Base-by-base conservation (phyloP, 2,888 invertebrate species). In the Tillus elongatus region DNA sequence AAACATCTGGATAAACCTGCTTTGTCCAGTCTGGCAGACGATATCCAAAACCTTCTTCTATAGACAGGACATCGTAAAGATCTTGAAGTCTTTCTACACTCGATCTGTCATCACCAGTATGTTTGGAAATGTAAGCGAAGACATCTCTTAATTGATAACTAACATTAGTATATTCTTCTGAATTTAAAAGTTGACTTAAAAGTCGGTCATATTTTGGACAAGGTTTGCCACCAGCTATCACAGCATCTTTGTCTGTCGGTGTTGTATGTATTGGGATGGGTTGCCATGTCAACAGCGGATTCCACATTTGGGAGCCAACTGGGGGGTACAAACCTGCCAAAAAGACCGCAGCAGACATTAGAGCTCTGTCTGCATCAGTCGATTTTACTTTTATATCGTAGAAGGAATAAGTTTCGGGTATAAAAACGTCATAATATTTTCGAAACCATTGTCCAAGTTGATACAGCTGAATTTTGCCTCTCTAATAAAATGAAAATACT, bases 311-410 rank as follows among this genome's bases (percentile, higher is more conserved):
- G 2, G 64, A 59, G 0, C 61, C 70, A 4, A 47, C 49, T 0
- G 82, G 82, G 2, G 80, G 77, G 58, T 74, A 84, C 36, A 84
- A 54, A 0, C 82, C 84, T 36, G 87, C 85, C 44, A 89, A 68
- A 58, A 85, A 79, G 1, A 79, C 71, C 53, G 79, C 72, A 0
- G 86, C 91, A 41, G 87, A 88, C 82, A 86, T 87, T 4, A 91
- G 64, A 1, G 90, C 87, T 15, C 92, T 75, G 64, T 92, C 88
- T 13, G 80, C 77, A 64, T 89, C 84, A 0, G 90, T 87, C 33
- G 87, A 83, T 36, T 69, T 63, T 1, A 80, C 63, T 47, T 66
- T 66, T 26, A 80, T 67, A 53, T 76, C 68, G 16, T 68, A 60
- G 11, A 56, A 58, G 10, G 69, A 64, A 53, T 78, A 82, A 6